phyloP scores from a whole-genome alignment of 53 echinoderm and acorn worm species.

The Holothuria scabra region DNA sequence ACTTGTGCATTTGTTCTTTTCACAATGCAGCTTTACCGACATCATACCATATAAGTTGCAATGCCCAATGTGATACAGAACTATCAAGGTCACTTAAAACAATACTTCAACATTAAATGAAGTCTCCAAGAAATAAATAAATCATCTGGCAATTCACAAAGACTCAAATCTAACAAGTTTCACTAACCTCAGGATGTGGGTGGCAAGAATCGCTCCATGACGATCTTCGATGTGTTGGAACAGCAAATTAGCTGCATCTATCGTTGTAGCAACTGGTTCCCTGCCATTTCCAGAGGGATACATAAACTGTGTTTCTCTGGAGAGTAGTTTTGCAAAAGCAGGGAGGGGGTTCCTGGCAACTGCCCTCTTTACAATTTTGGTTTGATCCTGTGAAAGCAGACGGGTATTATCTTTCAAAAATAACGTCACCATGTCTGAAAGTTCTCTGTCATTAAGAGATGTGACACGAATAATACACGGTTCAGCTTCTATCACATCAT shows the following conservation, averaged over 20 bases:
- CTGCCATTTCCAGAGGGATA: slow-evolving; percentile 93
- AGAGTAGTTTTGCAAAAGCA: slow-evolving; percentile 90
- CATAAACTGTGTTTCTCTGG: slow-evolving; percentile 91
- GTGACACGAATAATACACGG: slow-evolving; percentile 88
- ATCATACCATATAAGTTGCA: no score
- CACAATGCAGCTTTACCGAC: no score
- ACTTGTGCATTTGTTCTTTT: no score
- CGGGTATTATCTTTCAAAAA: slow-evolving; percentile 86
- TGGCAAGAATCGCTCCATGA: slow-evolving; percentile 74
- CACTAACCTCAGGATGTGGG: slow-evolving; percentile 76
- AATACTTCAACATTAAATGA: no score
- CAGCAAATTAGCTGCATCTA: slow-evolving; percentile 81
- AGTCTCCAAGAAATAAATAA: no score
- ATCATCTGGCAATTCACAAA: no score
- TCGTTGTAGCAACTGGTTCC: slow-evolving; percentile 83
- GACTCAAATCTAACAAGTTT: no score
- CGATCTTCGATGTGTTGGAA: slow-evolving; percentile 93
- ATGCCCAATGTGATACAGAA: no score
- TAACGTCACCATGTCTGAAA: slow-evolving; percentile 84
- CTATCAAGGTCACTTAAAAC: no score
- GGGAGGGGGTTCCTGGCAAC: slow-evolving; percentile 90
- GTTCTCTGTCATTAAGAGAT: slow-evolving; percentile 75
- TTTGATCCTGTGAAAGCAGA: slow-evolving; percentile 83
- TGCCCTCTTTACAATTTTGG: slow-evolving; percentile 90
- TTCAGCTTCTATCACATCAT: slow-evolving; percentile 80